A percentile compares a stretch with the other conserved stretches of the same genome.
Evolutionary conservation across 1,140 invertebrate species (phyloP).

Genomic region (Drosophila pectinifera): DNA sequence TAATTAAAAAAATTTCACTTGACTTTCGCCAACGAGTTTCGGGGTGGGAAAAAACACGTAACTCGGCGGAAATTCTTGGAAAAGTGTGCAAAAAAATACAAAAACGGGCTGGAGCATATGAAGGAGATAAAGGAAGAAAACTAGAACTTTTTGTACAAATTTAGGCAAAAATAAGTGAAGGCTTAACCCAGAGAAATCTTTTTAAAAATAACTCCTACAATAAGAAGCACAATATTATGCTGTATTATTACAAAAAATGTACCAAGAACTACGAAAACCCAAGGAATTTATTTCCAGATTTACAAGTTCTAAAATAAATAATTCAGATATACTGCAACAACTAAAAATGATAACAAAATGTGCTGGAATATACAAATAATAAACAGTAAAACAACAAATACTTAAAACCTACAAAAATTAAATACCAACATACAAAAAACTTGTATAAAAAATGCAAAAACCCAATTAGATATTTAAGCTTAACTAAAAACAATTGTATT

Average conservation of each 20-base stretch:
- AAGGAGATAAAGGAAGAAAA: constrained; percentile 16
- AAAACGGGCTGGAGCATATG: neutral
- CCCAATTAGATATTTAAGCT: constrained; percentile 14
- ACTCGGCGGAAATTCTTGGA: neutral
- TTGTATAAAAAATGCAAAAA: neutral
- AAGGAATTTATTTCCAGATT: too few species aligned
- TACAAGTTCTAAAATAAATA: too few species aligned
- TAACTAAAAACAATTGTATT: constrained; percentile 28
- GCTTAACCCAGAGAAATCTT: too few species aligned
- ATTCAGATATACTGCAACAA: too few species aligned
- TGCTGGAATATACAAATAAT: neutral
- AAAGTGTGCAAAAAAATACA: constrained; percentile 4
- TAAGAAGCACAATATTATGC: too few species aligned
- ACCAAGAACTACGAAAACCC: too few species aligned
- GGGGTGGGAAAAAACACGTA: constrained; percentile 9
- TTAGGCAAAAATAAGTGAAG: too few species aligned
- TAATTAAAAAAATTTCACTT: constrained; percentile 73
- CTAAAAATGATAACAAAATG: too few species aligned
- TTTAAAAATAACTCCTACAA: too few species aligned
- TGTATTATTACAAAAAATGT: too few species aligned
- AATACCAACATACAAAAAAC: neutral
- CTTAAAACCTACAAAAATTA: too few species aligned
- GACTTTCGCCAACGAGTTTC: constrained; percentile 37
- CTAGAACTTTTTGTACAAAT: neutral
- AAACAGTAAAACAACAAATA: constrained; percentile 5